Evolutionary conservation across 1,140 invertebrate species (phyloP).

Genomic region (Potamilus streckersoni): DNA sequence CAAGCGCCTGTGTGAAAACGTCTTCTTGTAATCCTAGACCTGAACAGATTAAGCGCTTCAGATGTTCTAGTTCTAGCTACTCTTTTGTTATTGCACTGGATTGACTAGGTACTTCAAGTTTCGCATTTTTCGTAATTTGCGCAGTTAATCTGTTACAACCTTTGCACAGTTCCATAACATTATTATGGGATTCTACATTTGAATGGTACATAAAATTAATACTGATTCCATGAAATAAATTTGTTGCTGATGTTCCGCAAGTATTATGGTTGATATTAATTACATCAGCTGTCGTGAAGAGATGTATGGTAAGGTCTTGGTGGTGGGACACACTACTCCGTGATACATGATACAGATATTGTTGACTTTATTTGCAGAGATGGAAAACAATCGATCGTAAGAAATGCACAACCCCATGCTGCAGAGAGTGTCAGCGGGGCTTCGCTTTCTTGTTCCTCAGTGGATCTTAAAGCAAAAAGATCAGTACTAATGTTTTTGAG

Average conservation of each 20-base stretch:
- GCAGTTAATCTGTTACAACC: not conserved
- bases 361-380: too few species aligned
- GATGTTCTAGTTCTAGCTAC: constrained; percentile 8
- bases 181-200: not conserved
- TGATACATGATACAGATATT: too few species aligned
- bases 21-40: not conserved
- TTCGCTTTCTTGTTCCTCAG: constrained; percentile 15
- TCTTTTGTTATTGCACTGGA: not conserved
- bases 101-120: not conserved
- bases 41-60: not conserved
- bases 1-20: constrained; percentile 15
- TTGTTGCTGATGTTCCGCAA: constrained; percentile 29
- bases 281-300: too few species aligned
- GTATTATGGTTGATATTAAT: constrained; percentile 53
- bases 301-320: too few species aligned
- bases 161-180: too few species aligned
- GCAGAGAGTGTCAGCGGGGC: not conserved
- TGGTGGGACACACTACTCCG: too few species aligned
- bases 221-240: constrained; percentile 42
- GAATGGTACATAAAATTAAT: constrained; percentile 41
- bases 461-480: too few species aligned
- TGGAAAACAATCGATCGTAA: too few species aligned
- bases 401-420: too few species aligned
- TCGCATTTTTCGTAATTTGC: not conserved
- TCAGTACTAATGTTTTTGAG: too few species aligned